Evolutionary conservation across 30 jellyfish, hydroid and myxozoan genomes (phyloP).

Genomic region (Rhopilema esculentum): DNA sequence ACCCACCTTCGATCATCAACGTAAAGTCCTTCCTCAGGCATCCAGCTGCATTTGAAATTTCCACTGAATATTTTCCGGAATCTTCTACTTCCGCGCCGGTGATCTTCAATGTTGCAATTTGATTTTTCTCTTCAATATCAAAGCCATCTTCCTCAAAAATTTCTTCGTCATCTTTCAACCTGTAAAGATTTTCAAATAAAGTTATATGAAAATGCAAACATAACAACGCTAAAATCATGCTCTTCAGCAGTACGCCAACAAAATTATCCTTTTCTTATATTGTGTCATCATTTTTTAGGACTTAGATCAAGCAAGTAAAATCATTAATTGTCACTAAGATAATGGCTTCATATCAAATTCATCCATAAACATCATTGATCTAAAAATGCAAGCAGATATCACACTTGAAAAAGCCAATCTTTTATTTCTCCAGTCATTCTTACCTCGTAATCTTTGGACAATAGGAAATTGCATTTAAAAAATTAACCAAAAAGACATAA

Average conservation of each 20-base stretch:
- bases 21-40: slow-evolving; percentile 38
- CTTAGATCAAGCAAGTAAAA: too few relatives aligned
- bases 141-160: slow-evolving; percentile 58
- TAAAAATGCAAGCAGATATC: too few relatives aligned
- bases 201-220: background rate
- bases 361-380: too few relatives aligned
- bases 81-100: slow-evolving; percentile 70
- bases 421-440: too few relatives aligned
- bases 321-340: too few relatives aligned
- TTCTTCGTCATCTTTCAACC: slow-evolving; percentile 71
- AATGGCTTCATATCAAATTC: too few relatives aligned
- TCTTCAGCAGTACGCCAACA: background rate
- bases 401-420: too few relatives aligned
- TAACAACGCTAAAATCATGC: slow-evolving; percentile 3
- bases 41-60: slow-evolving; percentile 78
- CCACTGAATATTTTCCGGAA: slow-evolving; percentile 85
- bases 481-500: too few relatives aligned
- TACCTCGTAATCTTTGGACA: too few relatives aligned
- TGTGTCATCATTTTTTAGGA: too few relatives aligned
- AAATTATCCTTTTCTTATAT: too few relatives aligned
- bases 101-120: slow-evolving; percentile 12
- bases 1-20: slow-evolving; percentile 39
- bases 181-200: background rate
- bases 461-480: too few relatives aligned
- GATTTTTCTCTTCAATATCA: slow-evolving; percentile 32